Evolutionary conservation across 1,140 invertebrate species (phyloP).

Genomic region (Caerostris darwini): DNA sequence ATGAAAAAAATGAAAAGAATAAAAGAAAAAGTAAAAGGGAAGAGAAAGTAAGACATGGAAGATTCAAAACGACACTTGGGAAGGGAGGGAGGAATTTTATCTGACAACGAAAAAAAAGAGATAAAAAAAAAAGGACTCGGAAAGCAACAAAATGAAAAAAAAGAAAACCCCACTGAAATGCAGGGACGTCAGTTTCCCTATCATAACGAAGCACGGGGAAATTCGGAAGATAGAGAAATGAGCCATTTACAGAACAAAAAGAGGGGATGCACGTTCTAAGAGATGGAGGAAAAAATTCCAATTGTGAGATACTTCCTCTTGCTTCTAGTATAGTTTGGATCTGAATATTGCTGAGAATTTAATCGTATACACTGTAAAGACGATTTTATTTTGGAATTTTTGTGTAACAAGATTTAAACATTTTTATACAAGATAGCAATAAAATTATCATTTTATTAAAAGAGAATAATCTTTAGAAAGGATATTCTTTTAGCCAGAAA

Average conservation of each 20-base stretch:
- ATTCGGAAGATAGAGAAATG: slow-evolving; percentile 64
- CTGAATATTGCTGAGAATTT: neutral
- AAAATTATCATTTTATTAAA: no score
- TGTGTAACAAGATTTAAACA: no score
- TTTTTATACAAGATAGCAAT: no score
- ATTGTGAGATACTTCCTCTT: neutral
- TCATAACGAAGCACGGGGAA: slow-evolving; percentile 5
- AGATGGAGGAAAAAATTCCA: neutral
- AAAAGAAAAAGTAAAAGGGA: neutral
- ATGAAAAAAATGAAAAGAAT: neutral
- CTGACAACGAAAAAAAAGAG: slow-evolving; percentile 25
- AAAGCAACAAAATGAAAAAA: neutral
- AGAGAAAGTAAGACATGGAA: slow-evolving; percentile 28
- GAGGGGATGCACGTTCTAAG: neutral
- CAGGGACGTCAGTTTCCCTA: slow-evolving; percentile 15
- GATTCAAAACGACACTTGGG: slow-evolving; percentile 51
- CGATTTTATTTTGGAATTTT: no score
- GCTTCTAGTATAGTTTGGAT: neutral
- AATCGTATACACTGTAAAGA: neutral
- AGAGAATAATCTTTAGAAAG: no score
- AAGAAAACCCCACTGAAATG: neutral
- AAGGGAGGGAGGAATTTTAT: slow-evolving; percentile 8
- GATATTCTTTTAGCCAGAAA: no score
- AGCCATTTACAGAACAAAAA: neutral
- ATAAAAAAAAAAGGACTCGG: neutral